Percentiles rank a stretch among this genome's conserved stretches.
phyloP scores from a whole-genome alignment of 2,113 vertebrate species.

The Microcebus murinus region DNA sequence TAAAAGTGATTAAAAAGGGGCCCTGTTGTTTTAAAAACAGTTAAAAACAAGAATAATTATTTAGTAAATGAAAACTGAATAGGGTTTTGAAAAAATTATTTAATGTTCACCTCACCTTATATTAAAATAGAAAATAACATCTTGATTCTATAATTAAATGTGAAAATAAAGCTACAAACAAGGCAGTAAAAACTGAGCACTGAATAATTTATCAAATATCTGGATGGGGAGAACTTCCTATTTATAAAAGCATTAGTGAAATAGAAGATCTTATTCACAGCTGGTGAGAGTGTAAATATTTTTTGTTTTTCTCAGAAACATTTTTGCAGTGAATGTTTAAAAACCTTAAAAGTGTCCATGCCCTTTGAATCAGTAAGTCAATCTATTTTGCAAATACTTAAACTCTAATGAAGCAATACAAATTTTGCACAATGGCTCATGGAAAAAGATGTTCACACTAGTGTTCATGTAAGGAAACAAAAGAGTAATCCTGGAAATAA shows the following conservation, averaged over 20 bases:
- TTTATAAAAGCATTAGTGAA: conserved; percentile 42
- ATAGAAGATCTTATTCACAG: background rate
- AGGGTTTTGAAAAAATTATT: background rate
- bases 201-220: conserved; percentile 63
- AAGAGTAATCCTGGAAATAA: background rate
- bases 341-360: background rate
- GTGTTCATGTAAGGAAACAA: background rate
- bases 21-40: background rate
- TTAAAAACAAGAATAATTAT: background rate
- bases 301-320: conserved; percentile 35
- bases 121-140: conserved; percentile 51
- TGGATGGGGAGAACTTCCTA: conserved; percentile 28
- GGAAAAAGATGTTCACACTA: background rate
- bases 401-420: conserved; percentile 23
- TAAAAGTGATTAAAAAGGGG: background rate
- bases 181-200: conserved; percentile 34
- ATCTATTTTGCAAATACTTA: background rate
- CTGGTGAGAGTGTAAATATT: conserved; percentile 26
- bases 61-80: conserved; percentile 44
- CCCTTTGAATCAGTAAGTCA: background rate
- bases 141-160: conserved; percentile 38
- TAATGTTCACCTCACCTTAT: background rate
- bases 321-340: conserved; percentile 38
- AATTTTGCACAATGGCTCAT: background rate
- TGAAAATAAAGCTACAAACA: conserved; percentile 50